Evolutionary conservation across 2,797 vertebrate genomes (phyloP).

Genomic region (Acanthurus leucopareius): DNA sequence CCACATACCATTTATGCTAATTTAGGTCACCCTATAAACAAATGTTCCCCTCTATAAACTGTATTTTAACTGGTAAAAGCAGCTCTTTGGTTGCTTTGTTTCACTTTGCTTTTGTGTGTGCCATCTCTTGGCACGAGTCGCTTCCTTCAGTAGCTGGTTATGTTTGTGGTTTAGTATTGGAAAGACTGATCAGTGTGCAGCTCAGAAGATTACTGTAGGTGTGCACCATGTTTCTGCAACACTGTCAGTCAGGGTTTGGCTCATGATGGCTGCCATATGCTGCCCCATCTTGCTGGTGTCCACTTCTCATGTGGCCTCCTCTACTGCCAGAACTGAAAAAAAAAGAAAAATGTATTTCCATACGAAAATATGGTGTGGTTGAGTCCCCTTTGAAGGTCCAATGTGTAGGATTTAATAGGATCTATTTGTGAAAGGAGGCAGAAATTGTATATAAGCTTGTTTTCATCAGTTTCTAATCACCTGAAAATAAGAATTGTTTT

Average conservation of each 20-base stretch:
- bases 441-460: too few species aligned
- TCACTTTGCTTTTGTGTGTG: not conserved
- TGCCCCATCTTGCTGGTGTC: conserved; percentile 50
- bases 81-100: not conserved
- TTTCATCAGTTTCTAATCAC: too few species aligned
- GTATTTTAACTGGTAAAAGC: not conserved
- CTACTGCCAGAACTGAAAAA: conserved; percentile 31
- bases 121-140: not conserved
- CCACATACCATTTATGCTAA: conserved; percentile 35
- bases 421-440: too few species aligned
- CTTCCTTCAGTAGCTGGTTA: not conserved
- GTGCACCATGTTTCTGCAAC: conserved; percentile 50
- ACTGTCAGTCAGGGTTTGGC: conserved; percentile 63
- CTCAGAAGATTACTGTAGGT: conserved; percentile 56
- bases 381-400: not conserved
- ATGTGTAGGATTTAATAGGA: too few species aligned
- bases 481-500: too few species aligned
- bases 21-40: conserved; percentile 8
- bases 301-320: conserved; percentile 27
- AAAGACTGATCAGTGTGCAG: conserved; percentile 28
- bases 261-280: conserved; percentile 65
- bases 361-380: conserved; percentile 16
- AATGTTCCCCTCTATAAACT: not conserved
- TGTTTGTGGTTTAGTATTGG: not conserved
- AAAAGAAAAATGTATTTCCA: conserved; percentile 1